Percentiles rank a stretch among this genome's conserved stretches.
These are phyloP conservation scores for Babylonia areolata DNA, from an alignment of 1,140 invertebrate genomes.

Conservation along the genomic window DNA sequence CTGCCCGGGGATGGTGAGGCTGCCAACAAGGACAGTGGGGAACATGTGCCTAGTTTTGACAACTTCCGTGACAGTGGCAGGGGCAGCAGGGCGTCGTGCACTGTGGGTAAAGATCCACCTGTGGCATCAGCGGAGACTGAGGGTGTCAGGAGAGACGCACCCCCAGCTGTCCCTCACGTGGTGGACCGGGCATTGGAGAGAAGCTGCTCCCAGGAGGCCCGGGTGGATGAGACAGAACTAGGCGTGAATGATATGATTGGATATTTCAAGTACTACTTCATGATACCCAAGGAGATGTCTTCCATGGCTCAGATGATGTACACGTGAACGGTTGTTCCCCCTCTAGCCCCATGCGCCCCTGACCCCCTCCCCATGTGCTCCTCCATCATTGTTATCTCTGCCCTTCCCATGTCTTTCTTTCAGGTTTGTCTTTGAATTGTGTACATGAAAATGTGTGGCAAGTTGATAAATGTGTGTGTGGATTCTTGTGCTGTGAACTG, in stretches of 20 bases:
- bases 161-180: neutral
- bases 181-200: slow-evolving; percentile 45
- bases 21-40: neutral
- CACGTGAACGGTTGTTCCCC: slow-evolving; percentile 53
- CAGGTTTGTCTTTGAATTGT: too few species aligned
- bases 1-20: neutral
- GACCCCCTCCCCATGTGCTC: too few species aligned
- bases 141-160: neutral
- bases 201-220: slow-evolving; percentile 70
- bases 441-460: too few species aligned
- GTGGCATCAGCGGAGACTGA: neutral
- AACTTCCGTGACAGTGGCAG: neutral
- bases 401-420: too few species aligned
- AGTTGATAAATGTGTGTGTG: too few species aligned
- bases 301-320: slow-evolving; percentile 77
- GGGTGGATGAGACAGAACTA: slow-evolving; percentile 61
- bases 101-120: too few species aligned
- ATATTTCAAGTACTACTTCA: slow-evolving; percentile 74
- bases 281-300: slow-evolving; percentile 76
- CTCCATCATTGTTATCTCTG: too few species aligned
- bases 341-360: too few species aligned
- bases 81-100: too few species aligned
- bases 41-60: slow-evolving; percentile 9
- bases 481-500: too few species aligned
- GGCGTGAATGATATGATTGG: slow-evolving; percentile 73